Percentiles rank a stretch among this genome's conserved stretches.
These are phyloP conservation scores for Euclidia mi DNA, from an alignment of 2,888 invertebrate species.

Conservation along the genomic window DNA sequence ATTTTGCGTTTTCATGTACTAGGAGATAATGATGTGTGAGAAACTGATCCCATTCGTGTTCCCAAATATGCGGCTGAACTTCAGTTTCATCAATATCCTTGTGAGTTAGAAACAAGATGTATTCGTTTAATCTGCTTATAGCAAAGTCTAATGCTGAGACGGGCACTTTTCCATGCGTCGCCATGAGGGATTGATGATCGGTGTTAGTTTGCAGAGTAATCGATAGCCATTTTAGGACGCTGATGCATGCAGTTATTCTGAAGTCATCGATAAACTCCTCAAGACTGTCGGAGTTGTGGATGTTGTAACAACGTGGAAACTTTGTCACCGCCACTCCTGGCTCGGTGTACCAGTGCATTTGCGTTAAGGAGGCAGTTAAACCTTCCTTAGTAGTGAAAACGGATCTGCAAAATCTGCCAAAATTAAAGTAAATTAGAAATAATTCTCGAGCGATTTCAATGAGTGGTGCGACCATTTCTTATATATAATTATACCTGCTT, in stretches of 20 bases:
- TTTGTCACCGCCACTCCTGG: slow-evolving; percentile 94
- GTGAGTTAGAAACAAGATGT: slow-evolving; percentile 93
- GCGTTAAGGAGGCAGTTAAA: slow-evolving; percentile 93
- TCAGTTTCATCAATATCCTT: slow-evolving; percentile 94
- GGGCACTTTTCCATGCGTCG: slow-evolving; percentile 92
- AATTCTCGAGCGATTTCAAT: no score
- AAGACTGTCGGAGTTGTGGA: slow-evolving; percentile 95
- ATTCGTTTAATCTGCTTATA: slow-evolving; percentile 94
- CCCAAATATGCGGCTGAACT: slow-evolving; percentile 91
- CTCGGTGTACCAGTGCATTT: slow-evolving; percentile 96
- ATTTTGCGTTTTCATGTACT: slow-evolving; percentile 91
- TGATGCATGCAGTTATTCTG: slow-evolving; percentile 96
- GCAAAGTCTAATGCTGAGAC: slow-evolving; percentile 95
- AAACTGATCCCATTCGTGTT: slow-evolving; percentile 97
- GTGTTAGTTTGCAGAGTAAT: slow-evolving; percentile 89
- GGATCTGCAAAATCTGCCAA: slow-evolving; percentile 95
- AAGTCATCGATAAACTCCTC: slow-evolving; percentile 97
- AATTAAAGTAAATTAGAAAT: no score
- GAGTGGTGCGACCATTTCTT: no score
- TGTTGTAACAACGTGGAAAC: slow-evolving; percentile 96
- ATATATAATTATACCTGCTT: slow-evolving; percentile 78
- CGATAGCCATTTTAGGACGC: slow-evolving; percentile 94
- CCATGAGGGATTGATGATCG: slow-evolving; percentile 89
- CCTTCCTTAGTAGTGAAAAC: slow-evolving; percentile 98
- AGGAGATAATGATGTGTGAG: slow-evolving; percentile 92